Evolutionary conservation across 2,113 vertebrate species (phyloP).

Genomic region (Lipophrys pholis): DNA sequence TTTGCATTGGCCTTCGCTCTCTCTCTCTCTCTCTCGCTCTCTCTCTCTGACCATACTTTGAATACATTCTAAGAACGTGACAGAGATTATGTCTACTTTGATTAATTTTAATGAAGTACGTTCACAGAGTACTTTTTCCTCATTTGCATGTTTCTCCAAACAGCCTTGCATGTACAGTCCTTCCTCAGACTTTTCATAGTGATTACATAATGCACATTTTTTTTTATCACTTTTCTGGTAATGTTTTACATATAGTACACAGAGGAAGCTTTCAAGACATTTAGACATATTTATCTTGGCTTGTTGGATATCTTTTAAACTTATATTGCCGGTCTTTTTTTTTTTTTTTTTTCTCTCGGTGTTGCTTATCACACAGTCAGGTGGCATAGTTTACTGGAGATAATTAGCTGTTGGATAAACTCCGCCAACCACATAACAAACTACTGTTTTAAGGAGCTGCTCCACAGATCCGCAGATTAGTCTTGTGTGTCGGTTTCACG

Average conservation of each 20-base stretch:
- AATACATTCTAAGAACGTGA: too few species aligned
- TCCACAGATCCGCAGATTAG: neutral
- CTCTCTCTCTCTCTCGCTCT: too few species aligned
- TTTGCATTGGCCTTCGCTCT: too few species aligned
- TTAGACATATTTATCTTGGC: too few species aligned
- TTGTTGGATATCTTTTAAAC: too few species aligned
- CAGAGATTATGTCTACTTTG: too few species aligned
- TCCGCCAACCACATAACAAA: neutral
- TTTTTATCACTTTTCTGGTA: neutral
- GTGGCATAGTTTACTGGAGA: neutral
- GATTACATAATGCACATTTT: neutral
- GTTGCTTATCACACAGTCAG: neutral
- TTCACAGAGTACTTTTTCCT: neutral
- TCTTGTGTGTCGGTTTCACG: neutral
- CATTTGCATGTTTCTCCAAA: neutral
- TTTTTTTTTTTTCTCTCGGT: too few species aligned
- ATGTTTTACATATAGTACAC: neutral
- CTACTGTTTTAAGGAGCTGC: neutral
- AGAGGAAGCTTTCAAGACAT: too few species aligned
- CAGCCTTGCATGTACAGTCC: neutral
- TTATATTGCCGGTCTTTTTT: too few species aligned
- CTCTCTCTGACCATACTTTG: too few species aligned
- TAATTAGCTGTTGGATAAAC: neutral
- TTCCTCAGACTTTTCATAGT: neutral
- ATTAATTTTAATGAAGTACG: neutral